These are phyloP conservation scores for Danio choprae DNA, from an alignment of 2,797 vertebrate species.

Conservation along the genomic window DNA sequence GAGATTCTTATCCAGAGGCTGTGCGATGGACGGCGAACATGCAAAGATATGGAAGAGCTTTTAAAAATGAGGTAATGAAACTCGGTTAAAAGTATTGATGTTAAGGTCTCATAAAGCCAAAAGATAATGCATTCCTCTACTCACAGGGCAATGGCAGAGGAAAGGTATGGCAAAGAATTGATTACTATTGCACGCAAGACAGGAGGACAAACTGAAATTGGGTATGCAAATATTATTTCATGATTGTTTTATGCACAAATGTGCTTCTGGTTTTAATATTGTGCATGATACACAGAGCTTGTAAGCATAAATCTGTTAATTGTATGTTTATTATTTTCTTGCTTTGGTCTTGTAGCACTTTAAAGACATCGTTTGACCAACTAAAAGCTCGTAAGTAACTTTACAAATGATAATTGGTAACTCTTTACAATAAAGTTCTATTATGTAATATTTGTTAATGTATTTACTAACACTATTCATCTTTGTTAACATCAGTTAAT, in stretches of 20 bases:
- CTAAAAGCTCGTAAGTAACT: constrained; percentile 89
- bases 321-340: not conserved
- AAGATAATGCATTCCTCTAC: not conserved
- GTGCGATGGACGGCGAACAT: constrained; percentile 88
- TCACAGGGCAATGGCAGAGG: constrained; percentile 89
- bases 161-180: constrained; percentile 94
- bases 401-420: not conserved
- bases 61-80: constrained; percentile 88
- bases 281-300: not conserved
- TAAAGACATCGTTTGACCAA: constrained; percentile 88
- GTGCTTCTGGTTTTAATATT: not conserved
- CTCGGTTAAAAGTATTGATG: constrained; percentile 1
- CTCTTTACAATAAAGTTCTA: too few relatives aligned
- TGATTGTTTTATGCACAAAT: not conserved
- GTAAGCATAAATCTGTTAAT: not conserved
- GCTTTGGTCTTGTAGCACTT: constrained; percentile 77
- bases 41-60: constrained; percentile 95
- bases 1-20: constrained; percentile 87
- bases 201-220: constrained; percentile 89
- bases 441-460: too few relatives aligned
- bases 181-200: constrained; percentile 89
- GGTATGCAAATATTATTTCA: constrained; percentile 74
- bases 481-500: too few relatives aligned
- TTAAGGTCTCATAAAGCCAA: not conserved
- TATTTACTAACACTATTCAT: too few relatives aligned